These are phyloP conservation scores for Gulo gulo DNA, from an alignment of 2,113 vertebrate genomes.

Conservation along the genomic window DNA sequence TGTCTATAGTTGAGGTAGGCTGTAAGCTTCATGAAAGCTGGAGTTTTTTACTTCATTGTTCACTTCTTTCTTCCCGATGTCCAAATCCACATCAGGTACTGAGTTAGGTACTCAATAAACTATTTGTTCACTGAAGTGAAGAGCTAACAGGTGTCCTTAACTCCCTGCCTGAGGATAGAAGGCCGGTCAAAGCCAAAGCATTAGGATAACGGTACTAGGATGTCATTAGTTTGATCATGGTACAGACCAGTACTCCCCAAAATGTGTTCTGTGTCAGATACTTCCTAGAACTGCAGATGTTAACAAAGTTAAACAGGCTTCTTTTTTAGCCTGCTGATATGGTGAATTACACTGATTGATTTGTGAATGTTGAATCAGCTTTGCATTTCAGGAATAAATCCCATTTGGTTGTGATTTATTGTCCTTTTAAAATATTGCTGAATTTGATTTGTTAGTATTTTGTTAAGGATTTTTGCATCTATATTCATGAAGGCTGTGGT, in stretches of 20 bases:
- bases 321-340: not conserved
- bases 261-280: constrained; percentile 29
- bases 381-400: constrained; percentile 33
- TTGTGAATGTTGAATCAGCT: constrained; percentile 12
- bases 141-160: not conserved
- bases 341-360: constrained; percentile 11
- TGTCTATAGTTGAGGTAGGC: not conserved
- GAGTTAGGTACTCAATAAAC: not conserved
- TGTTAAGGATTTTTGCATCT: not conserved
- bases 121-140: not conserved
- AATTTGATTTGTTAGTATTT: constrained; percentile 22
- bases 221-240: not conserved
- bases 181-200: not conserved
- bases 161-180: not conserved
- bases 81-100: not conserved
- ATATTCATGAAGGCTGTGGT: not conserved
- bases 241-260: not conserved
- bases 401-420: not conserved
- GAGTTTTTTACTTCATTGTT: constrained; percentile 34
- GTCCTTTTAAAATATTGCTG: constrained; percentile 15
- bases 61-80: not conserved
- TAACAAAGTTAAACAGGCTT: constrained; percentile 4
- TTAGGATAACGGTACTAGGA: not conserved
- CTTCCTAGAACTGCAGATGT: constrained; percentile 4
- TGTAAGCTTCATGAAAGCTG: not conserved